phyloP scores from a whole-genome alignment of 1,140 invertebrate genomes.

The Metaphire vulgaris region DNA sequence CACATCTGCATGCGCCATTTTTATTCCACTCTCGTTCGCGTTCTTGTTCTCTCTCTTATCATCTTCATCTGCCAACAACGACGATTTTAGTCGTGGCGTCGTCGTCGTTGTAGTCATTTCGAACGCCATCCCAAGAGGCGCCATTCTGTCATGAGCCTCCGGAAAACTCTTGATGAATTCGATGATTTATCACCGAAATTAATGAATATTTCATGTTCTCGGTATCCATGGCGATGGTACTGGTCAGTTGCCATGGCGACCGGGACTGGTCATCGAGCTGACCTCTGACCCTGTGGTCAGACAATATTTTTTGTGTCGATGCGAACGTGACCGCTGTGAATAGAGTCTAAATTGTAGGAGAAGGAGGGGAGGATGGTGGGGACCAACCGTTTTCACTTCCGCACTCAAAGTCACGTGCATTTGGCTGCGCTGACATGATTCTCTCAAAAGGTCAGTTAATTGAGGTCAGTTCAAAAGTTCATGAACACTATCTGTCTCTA shows the following conservation, averaged over 20 bases:
- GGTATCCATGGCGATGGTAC: no score
- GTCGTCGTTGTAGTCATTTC: no score
- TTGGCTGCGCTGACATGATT: background rate
- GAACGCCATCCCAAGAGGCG: no score
- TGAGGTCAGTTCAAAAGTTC: background rate
- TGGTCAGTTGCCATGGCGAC: background rate
- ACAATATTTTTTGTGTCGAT: background rate
- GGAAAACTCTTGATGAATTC: no score
- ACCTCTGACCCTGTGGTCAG: background rate
- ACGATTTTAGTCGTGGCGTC: no score
- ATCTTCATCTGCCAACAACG: background rate
- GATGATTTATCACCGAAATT: background rate
- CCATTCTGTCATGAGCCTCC: no score
- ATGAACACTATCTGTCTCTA: background rate
- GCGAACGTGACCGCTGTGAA: no score
- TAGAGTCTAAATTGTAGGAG: no score
- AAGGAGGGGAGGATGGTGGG: no score
- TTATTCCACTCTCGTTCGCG: background rate
- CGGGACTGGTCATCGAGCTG: background rate
- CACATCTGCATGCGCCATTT: no score
- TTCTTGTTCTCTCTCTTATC: background rate
- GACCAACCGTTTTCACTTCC: no score
- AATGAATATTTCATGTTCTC: background rate
- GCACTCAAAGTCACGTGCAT: no score
- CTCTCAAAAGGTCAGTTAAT: background rate